Base-by-base conservation (phyloP, 2,797 vertebrate species). In the Girardinus metallicus region DNA sequence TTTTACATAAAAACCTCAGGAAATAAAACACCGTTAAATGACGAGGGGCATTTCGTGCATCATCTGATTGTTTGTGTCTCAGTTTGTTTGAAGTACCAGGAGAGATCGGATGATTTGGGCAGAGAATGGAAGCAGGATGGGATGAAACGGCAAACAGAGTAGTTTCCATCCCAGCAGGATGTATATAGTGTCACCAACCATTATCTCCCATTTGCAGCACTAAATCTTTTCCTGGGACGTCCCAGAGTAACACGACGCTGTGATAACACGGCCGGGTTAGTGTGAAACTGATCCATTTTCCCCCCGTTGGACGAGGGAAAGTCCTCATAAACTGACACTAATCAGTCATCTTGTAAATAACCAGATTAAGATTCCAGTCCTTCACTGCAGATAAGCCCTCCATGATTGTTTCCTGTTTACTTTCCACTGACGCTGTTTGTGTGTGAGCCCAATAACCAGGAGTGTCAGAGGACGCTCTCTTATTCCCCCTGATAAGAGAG, bases 371-470 rank as follows among this genome's bases (percentile, higher is more conserved):
- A 93, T 91, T 79, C 81, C 82, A 85, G 87, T 89, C 86, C 86
- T 87, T 81, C 60, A 72, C 86, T 88, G 86, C 78, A 88, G 93
- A 95, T 95, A 92, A 92, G 86, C 86, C 82, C 70, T 80, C 80
- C 84, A 78, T 78, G 86, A 87, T 75, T 85, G 87, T 88, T 96
- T 96, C 93, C 93, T 96, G 94, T 95, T 95, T 93, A 93, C 85
- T 88, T 92, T 89, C 87, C 91, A 87, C 84, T 83, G 83, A 82
- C 80, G 87, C 83, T 78, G 72, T 81, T 62, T 85, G 74, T 74
- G 74, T 86, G 55, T 82, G 29, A 85, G 86, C 80, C 89, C 84
- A 87, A 82, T 91, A 91, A 90, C 82, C 80, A 36, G 62, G 84
- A 83, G 82, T 91, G 90, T 89, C 89, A 89, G 75, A 89, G 86